Percentiles rank a stretch among this genome's conserved stretches.
These are phyloP conservation scores for Scarus forsteni DNA, from an alignment of 2,797 vertebrate genomes.

Conservation along the genomic window DNA sequence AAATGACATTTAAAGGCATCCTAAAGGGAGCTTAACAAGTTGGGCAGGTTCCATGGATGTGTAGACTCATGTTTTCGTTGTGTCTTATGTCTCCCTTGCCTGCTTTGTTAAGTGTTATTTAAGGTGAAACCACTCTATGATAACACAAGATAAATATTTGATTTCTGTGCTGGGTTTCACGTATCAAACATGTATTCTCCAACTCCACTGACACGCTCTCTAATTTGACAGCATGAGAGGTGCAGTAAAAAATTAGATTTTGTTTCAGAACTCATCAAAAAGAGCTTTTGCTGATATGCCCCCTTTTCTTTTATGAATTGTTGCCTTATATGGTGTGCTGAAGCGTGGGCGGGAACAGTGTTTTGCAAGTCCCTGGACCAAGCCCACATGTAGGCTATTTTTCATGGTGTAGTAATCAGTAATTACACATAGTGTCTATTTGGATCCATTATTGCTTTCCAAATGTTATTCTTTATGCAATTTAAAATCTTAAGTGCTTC, in stretches of 20 bases:
- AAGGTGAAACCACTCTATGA: background rate
- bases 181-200: background rate
- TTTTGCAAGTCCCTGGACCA: constrained; percentile 84
- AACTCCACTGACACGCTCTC: constrained; percentile 13
- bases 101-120: background rate
- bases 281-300: constrained; percentile 36
- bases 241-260: constrained; percentile 1
- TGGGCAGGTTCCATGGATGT: constrained; percentile 20
- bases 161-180: background rate
- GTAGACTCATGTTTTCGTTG: background rate
- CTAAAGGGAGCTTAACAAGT: constrained; percentile 19
- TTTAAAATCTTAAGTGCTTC: constrained; percentile 8
- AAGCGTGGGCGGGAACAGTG: constrained; percentile 78
- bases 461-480: background rate
- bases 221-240: background rate
- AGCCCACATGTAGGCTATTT: constrained; percentile 81
- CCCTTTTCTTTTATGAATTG: constrained; percentile 69
- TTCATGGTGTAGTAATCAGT: constrained; percentile 70
- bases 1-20: constrained; percentile 30
- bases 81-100: background rate
- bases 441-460: constrained; percentile 17
- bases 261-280: background rate
- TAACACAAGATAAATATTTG: background rate
- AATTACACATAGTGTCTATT: constrained; percentile 48
- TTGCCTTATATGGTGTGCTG: constrained; percentile 86